Evolutionary conservation across 2,797 vertebrate genomes (phyloP), one percentile per base, ranked within the genome.

Genomic region (Corythornis leucogaster): DNA sequence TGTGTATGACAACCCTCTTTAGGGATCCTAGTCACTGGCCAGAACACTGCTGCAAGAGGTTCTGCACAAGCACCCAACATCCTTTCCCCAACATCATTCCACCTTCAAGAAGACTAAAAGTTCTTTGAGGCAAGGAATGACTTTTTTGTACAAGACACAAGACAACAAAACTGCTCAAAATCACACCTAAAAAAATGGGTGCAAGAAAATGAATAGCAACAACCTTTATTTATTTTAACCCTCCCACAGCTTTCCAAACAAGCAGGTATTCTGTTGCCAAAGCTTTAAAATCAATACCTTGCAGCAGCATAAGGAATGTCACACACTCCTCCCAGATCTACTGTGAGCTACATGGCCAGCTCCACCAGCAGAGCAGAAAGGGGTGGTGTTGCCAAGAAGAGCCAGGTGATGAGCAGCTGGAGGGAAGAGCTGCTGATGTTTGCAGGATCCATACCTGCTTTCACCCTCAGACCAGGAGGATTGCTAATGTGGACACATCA

Each of bases 341-440:
- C 57, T 76, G 61, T 57, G 13, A 70, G 61, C 22, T 28, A 58
- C 28, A 12, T 1, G 15, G 75, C 33, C 71, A 77, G 40, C 19
- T 68, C 50, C 38, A 80, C 24, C 25, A 80, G 31, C 51, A 87
- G 53, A 46, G 20, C 0, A 0, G 42, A 82, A 30, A 0, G 0
- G 63, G 57, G 59, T 19, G 12, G 6, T 18, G 33, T 40, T 8
- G 15, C 21, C 46, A 64, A 54, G 50, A 83, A 54, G 28, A 92
- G 45, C 25, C 77, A 87, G 19, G 46, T 54, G 66, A 77, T 2
- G 9, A 80, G 43, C 50, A 87, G 73, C 53, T 87, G 54, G 73
- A 15, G 2, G 15, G 45, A 80, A 7, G 2, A 55, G 35, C 2
- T 63, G 31, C 30, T 80, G 79, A 59, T 20, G 26, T 68, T 87